These are phyloP conservation scores for Chaitophorus viminalis DNA, from an alignment of 2,888 invertebrate genomes.

Conservation along the genomic window DNA sequence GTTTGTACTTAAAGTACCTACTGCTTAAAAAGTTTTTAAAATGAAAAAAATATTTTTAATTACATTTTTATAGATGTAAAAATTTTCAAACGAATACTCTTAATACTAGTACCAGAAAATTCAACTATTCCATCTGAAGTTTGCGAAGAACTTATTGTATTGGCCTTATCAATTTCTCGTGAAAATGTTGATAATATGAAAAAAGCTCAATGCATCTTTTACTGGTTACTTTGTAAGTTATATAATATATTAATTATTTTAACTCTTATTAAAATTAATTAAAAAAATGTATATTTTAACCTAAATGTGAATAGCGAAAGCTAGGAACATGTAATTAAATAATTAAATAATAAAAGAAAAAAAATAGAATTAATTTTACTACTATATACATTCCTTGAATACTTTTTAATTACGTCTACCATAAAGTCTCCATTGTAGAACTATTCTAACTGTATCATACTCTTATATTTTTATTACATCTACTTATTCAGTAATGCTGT, in stretches of 20 bases:
- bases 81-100: constrained; percentile 38
- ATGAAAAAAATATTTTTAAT: neutral
- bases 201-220: constrained; percentile 39
- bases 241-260: neutral
- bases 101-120: constrained; percentile 53
- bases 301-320: too few species aligned
- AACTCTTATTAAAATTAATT: neutral
- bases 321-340: too few species aligned
- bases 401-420: too few species aligned
- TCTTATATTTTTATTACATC: too few species aligned
- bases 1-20: neutral
- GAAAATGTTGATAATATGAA: constrained; percentile 6
- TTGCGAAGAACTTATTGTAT: constrained; percentile 53
- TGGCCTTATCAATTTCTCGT: constrained; percentile 26
- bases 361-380: too few species aligned
- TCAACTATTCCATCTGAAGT: constrained; percentile 33
- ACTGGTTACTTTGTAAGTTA: constrained; percentile 52
- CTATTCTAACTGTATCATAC: too few species aligned
- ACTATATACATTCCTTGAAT: too few species aligned
- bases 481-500: too few species aligned
- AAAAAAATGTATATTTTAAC: too few species aligned
- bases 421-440: too few species aligned
- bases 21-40: neutral
- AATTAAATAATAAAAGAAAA: too few species aligned
- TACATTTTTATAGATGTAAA: constrained; percentile 7